phyloP scores from a whole-genome alignment of 2,113 vertebrate genomes.

The Corythaeola cristata region DNA sequence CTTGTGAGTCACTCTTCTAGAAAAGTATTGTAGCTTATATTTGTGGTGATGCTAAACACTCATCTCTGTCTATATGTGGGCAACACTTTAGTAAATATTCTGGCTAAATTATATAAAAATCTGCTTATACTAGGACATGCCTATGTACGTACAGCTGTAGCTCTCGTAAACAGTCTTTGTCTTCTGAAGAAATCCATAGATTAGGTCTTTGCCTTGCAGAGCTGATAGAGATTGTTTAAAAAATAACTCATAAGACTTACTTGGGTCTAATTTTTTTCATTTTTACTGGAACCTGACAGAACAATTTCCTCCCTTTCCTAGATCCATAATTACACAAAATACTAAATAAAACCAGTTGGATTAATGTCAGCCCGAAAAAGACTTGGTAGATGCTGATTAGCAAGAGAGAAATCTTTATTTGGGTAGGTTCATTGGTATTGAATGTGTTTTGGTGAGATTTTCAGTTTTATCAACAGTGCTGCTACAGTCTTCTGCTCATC shows the following conservation, averaged over 20 bases:
- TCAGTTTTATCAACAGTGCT: not conserved
- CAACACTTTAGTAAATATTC: not conserved
- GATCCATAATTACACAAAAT: not conserved
- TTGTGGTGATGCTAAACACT: not conserved
- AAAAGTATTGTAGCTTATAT: slow-evolving; percentile 23
- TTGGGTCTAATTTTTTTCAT: not conserved
- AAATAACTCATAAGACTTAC: not conserved
- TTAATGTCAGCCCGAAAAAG: not conserved
- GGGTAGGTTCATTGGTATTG: not conserved
- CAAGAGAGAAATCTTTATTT: not conserved
- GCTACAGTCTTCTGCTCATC: not conserved
- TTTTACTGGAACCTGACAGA: not conserved
- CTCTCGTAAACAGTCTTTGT: not conserved
- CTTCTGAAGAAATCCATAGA: not conserved
- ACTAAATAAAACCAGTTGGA: not conserved
- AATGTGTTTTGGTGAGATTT: not conserved
- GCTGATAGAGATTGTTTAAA: not conserved
- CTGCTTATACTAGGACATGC: not conserved
- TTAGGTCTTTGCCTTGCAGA: not conserved
- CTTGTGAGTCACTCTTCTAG: slow-evolving; percentile 27
- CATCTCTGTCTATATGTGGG: not conserved
- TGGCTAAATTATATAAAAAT: not conserved
- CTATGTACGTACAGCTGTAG: not conserved
- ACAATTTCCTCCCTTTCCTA: not conserved
- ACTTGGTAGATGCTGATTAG: not conserved